These are phyloP conservation scores for Augiades crinisus DNA, from an alignment of 2,888 invertebrate genomes.

Conservation along the genomic window DNA sequence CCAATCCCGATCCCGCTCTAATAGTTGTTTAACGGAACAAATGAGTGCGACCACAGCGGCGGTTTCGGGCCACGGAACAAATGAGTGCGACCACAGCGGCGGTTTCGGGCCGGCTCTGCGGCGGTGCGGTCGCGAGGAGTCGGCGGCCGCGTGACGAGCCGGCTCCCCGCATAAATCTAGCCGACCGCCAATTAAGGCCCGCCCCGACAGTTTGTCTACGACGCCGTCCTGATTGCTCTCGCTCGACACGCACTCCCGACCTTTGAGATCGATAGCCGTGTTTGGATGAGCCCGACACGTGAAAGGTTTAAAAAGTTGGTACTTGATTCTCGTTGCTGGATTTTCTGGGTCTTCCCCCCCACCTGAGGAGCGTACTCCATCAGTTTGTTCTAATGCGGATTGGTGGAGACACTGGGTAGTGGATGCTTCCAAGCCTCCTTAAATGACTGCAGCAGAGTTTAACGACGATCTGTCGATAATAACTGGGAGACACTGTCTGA, in stretches of 20 bases:
- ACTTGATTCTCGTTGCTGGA: too few relatives aligned
- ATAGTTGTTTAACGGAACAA: constrained; percentile 7
- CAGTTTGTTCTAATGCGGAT: too few relatives aligned
- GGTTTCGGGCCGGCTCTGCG: constrained; percentile 36
- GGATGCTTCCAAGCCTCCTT: too few relatives aligned
- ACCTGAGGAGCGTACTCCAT: too few relatives aligned
- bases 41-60: constrained; percentile 17
- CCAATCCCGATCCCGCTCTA: not conserved
- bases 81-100: constrained; percentile 16
- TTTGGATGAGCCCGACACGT: constrained; percentile 28
- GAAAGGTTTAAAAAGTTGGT: not conserved
- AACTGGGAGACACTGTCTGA: too few relatives aligned
- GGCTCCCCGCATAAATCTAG: constrained; percentile 77
- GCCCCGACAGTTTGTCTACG: constrained; percentile 80
- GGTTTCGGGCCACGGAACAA: constrained; percentile 35
- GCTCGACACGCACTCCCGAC: constrained; percentile 46
- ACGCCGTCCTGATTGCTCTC: constrained; percentile 80
- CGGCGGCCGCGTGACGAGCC: constrained; percentile 65
- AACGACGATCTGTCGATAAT: too few relatives aligned
- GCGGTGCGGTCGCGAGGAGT: constrained; percentile 46
- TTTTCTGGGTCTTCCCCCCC: too few relatives aligned
- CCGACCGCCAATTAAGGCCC: constrained; percentile 79
- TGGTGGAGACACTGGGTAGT: too few relatives aligned
- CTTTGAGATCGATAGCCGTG: constrained; percentile 40
- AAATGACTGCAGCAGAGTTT: too few relatives aligned